These are phyloP conservation scores for Gastrophysa polygoni DNA, from an alignment of 2,888 invertebrate genomes.

Conservation along the genomic window DNA sequence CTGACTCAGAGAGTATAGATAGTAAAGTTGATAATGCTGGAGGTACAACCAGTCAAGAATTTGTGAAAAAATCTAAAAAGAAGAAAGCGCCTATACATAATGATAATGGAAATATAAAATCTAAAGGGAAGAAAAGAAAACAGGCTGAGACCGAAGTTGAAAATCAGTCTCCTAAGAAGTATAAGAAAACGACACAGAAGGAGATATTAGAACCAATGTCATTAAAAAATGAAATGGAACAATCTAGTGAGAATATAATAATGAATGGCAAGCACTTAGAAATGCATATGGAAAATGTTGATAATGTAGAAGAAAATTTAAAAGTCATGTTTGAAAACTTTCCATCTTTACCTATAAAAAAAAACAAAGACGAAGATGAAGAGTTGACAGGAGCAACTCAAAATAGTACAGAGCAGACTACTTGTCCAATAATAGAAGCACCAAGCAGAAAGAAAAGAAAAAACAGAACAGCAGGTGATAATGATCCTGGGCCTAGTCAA, in stretches of 20 bases:
- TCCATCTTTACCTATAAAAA: not conserved
- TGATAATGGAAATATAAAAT: slow-evolving; percentile 6
- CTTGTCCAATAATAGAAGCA: not conserved
- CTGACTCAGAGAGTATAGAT: not conserved
- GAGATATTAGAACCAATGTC: not conserved
- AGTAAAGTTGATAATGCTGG: not conserved
- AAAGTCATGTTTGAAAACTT: slow-evolving; percentile 5
- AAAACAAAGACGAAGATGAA: not conserved
- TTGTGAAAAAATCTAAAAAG: slow-evolving; percentile 2
- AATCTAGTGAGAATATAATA: not conserved
- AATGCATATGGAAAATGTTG: not conserved
- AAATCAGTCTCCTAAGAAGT: not conserved
- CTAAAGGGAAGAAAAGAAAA: slow-evolving; percentile 8
- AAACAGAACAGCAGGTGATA: not conserved
- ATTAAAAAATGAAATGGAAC: not conserved
- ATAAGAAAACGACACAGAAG: not conserved
- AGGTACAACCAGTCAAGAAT: not conserved
- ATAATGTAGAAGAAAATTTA: slow-evolving; percentile 7
- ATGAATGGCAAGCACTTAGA: not conserved
- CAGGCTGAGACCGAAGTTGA: not conserved
- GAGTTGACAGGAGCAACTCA: not conserved
- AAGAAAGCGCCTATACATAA: not conserved
- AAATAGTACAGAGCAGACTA: not conserved
- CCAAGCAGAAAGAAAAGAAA: not conserved
- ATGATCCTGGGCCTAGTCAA: not conserved